These are phyloP conservation scores for Erythrocercus mccallii DNA, from an alignment of 2,113 vertebrate species.

Conservation along the genomic window DNA sequence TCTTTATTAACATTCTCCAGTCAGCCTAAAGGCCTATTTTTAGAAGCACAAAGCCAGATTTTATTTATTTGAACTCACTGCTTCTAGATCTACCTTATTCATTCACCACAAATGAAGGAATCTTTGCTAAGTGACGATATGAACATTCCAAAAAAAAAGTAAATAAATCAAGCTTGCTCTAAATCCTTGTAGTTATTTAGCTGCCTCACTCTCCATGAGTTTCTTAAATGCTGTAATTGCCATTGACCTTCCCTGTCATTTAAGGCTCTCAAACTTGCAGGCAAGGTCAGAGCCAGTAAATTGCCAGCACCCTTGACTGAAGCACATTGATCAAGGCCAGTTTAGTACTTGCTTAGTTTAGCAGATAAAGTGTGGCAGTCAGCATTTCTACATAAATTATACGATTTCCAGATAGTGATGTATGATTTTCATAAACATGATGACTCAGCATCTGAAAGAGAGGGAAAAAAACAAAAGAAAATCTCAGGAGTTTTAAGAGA, in stretches of 20 bases:
- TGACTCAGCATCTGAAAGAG: background rate
- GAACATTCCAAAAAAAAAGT: background rate
- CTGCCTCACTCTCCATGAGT: background rate
- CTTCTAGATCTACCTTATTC: background rate
- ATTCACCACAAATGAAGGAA: background rate
- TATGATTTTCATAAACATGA: background rate
- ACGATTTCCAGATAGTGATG: background rate
- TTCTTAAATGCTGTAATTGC: background rate
- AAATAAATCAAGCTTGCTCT: background rate
- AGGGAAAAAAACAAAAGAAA: background rate
- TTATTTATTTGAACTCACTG: background rate
- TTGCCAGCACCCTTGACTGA: background rate
- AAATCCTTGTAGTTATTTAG: background rate
- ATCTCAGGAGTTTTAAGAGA: background rate
- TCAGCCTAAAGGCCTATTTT: background rate
- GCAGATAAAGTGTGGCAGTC: conserved; percentile 36
- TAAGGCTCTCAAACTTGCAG: background rate
- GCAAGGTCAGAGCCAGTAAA: background rate
- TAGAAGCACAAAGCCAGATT: background rate
- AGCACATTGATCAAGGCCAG: conserved; percentile 11
- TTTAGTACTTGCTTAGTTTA: conserved; percentile 22
- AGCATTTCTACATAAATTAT: background rate
- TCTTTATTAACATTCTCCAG: background rate
- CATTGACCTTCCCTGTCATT: background rate
- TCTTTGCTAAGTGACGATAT: background rate